phyloP scores from a whole-genome alignment of 2,888 invertebrate species.

The Scaptomyza flava region DNA sequence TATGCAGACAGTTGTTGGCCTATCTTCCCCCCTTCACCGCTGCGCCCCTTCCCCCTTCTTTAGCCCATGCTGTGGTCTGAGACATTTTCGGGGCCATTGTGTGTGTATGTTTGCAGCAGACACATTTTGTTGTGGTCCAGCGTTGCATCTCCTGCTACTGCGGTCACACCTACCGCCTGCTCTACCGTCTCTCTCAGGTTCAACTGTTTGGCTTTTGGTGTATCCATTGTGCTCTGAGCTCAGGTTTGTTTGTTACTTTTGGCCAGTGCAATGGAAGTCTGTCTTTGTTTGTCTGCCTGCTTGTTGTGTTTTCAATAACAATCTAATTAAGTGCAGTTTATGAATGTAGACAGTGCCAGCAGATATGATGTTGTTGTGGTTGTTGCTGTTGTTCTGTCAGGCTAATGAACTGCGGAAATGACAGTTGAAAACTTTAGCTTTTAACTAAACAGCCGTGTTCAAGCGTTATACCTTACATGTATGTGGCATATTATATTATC shows the following conservation, averaged over 20 bases:
- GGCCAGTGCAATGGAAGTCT: slow-evolving; percentile 13
- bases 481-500: too few species aligned
- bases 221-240: slow-evolving; percentile 48
- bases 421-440: slow-evolving; percentile 21
- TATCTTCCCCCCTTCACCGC: not conserved
- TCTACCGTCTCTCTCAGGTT: slow-evolving; percentile 10
- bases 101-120: slow-evolving; percentile 58
- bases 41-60: not conserved
- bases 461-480: not conserved
- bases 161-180: slow-evolving; percentile 28
- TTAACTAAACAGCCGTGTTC: slow-evolving; percentile 4
- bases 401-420: slow-evolving; percentile 46
- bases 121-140: slow-evolving; percentile 72
- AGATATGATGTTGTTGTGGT: slow-evolving; percentile 20
- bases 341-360: slow-evolving; percentile 31
- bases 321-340: slow-evolving; percentile 70
- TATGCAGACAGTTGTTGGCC: slow-evolving; percentile 71
- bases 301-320: slow-evolving; percentile 65
- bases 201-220: slow-evolving; percentile 56
- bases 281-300: slow-evolving; percentile 14
- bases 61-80: slow-evolving; percentile 70
- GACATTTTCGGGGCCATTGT: slow-evolving; percentile 67
- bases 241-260: slow-evolving; percentile 58
- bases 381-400: slow-evolving; percentile 3
- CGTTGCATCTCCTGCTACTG: slow-evolving; percentile 37